Evolutionary conservation across 2,113 vertebrate species (phyloP).

Genomic region (Tringa solitaria): DNA sequence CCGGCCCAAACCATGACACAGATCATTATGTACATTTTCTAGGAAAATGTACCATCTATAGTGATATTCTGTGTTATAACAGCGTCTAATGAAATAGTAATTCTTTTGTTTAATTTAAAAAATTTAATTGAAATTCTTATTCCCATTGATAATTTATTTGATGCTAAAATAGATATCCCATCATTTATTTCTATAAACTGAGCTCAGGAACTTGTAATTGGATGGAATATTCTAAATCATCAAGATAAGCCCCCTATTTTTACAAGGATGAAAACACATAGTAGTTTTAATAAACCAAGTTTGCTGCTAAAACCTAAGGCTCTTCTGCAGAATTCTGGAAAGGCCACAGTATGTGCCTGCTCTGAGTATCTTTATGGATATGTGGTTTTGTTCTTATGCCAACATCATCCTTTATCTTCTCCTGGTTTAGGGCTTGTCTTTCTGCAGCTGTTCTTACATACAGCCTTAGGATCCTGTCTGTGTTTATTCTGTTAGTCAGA

Average conservation of each 20-base stretch:
- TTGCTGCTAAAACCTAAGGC: not conserved
- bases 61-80: not conserved
- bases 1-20: not conserved
- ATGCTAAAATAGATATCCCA: not conserved
- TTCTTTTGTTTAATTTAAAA: not conserved
- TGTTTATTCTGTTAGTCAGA: not conserved
- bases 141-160: not conserved
- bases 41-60: not conserved
- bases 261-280: not conserved
- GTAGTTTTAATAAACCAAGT: not conserved
- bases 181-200: not conserved
- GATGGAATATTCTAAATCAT: not conserved
- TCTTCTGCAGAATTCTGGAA: not conserved
- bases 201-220: not conserved
- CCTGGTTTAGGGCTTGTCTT: not conserved
- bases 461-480: not conserved
- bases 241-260: not conserved
- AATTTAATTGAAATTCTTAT: not conserved
- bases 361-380: not conserved
- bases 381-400: not conserved
- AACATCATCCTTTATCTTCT: not conserved
- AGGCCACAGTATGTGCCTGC: not conserved
- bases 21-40: not conserved
- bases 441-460: not conserved
- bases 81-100: not conserved